These are phyloP conservation scores for Stichodactyla mertensii DNA, from an alignment of 64 coral and sea anemone genomes.

Conservation along the genomic window DNA sequence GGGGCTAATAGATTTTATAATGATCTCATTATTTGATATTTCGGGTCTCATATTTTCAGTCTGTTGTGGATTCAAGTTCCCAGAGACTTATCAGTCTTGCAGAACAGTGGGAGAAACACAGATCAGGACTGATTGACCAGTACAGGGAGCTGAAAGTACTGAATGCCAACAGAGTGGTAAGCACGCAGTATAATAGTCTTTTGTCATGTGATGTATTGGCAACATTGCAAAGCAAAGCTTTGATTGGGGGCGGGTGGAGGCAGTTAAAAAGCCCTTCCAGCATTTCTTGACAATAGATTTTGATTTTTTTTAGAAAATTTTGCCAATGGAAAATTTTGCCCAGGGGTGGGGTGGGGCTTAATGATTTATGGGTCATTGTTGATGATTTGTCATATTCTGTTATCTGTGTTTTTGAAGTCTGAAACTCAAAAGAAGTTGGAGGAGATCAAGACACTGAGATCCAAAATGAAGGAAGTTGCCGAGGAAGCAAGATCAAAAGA, in stretches of 20 bases:
- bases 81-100: constrained; percentile 80
- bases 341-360: too few species aligned
- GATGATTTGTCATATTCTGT: too few species aligned
- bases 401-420: constrained; percentile 46
- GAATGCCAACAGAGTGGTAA: constrained; percentile 93
- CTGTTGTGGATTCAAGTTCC: constrained; percentile 86
- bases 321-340: too few species aligned
- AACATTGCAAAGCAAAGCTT: background rate
- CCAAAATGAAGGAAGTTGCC: constrained; percentile 96
- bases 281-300: too few species aligned
- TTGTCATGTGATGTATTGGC: background rate
- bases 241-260: too few species aligned
- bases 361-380: too few species aligned
- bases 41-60: background rate
- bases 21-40: background rate
- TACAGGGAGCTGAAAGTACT: constrained; percentile 90
- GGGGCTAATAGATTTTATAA: background rate
- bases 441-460: constrained; percentile 79
- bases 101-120: constrained; percentile 96
- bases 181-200: constrained; percentile 16
- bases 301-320: too few species aligned
- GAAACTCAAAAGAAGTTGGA: constrained; percentile 91
- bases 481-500: constrained; percentile 85
- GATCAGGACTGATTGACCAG: constrained; percentile 76
- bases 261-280: too few species aligned